Percentiles rank a stretch among this genome's conserved stretches.
phyloP scores from a whole-genome alignment of 2,113 vertebrate genomes.

The Anoplopoma fimbria region DNA sequence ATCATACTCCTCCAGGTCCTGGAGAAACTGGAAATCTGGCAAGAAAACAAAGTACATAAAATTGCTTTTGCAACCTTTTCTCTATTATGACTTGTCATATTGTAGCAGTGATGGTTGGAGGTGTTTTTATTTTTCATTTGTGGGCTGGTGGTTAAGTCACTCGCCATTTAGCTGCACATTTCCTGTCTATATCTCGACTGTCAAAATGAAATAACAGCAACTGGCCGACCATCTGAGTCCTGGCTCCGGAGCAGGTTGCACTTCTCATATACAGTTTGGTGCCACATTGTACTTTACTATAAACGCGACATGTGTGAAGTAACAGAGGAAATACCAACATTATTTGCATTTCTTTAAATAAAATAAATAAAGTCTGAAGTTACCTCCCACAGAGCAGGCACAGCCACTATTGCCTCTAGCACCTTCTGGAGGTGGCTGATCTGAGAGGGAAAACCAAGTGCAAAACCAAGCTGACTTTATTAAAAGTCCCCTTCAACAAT shows the following conservation, averaged over 20 bases:
- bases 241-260: not conserved
- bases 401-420: conserved; percentile 85
- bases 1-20: conserved; percentile 89
- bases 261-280: not conserved
- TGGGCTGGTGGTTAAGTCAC: not conserved
- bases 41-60: not conserved
- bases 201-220: not conserved
- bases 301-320: not conserved
- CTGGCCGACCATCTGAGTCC: not conserved
- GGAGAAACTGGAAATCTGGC: conserved; percentile 82
- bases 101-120: not conserved
- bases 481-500: not conserved
- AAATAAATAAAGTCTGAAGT: not conserved
- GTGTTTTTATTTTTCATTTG: not conserved
- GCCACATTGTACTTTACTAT: not conserved
- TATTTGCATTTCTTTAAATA: not conserved
- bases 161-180: not conserved
- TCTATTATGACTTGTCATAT: not conserved
- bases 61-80: not conserved
- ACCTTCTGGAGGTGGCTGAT: conserved; percentile 90
- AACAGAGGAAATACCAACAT: not conserved
- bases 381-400: conserved; percentile 93
- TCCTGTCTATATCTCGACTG: not conserved
- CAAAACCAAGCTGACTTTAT: not conserved
- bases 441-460: conserved; percentile 74